These are phyloP conservation scores for Merluccius polli DNA, from an alignment of 2,797 vertebrate species.

Conservation along the genomic window DNA sequence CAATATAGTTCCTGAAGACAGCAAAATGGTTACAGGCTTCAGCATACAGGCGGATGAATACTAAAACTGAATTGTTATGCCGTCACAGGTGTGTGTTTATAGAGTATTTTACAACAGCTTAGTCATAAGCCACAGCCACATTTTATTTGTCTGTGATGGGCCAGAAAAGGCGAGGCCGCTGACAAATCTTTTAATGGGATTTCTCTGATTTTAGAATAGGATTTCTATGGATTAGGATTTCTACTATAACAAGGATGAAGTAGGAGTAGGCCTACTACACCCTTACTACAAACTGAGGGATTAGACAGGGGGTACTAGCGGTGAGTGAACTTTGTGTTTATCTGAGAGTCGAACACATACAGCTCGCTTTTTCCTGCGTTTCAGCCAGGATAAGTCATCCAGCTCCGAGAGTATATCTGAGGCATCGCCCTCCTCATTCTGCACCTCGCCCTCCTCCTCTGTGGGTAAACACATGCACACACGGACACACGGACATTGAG, in stretches of 20 bases:
- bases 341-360: constrained; percentile 46
- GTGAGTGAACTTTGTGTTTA: neutral
- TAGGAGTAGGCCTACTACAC: neutral
- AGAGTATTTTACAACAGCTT: too few species aligned
- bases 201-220: too few species aligned
- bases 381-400: constrained; percentile 87
- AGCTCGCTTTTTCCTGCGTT: constrained; percentile 87
- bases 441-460: constrained; percentile 46
- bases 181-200: neutral
- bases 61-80: too few species aligned
- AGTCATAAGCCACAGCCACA: too few species aligned
- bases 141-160: neutral
- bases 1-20: too few species aligned
- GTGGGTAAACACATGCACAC: neutral
- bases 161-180: neutral
- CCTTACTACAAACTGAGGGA: neutral
- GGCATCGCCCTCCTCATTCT: constrained; percentile 31
- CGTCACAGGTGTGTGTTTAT: too few species aligned
- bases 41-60: too few species aligned
- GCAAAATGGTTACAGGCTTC: too few species aligned
- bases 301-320: neutral
- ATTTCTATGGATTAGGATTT: neutral
- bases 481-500: neutral
- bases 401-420: constrained; percentile 67
- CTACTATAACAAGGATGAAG: neutral